These are phyloP conservation scores for Spodoptera picta DNA, from an alignment of 2,888 invertebrate species.

Conservation along the genomic window DNA sequence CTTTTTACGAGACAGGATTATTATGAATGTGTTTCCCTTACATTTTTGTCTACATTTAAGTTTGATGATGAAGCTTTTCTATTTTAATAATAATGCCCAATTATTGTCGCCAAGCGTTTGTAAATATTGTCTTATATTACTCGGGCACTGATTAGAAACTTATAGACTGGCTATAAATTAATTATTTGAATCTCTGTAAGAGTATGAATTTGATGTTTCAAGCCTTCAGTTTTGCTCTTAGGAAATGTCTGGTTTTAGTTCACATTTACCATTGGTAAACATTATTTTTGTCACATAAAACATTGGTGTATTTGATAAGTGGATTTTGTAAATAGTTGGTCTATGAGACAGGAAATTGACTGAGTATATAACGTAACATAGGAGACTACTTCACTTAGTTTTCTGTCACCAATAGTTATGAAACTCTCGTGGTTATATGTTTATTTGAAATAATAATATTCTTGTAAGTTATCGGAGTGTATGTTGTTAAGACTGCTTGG, in stretches of 20 bases:
- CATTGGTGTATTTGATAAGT: conserved; percentile 37
- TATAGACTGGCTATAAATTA: conserved; percentile 80
- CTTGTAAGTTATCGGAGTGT: conserved; percentile 42
- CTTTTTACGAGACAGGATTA: conserved; percentile 16
- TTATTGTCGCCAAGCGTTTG: conserved; percentile 78
- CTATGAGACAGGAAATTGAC: conserved; percentile 48
- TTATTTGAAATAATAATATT: conserved; percentile 37
- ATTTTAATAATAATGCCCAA: conserved; percentile 57
- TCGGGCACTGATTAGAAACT: conserved; percentile 77
- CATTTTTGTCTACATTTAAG: conserved; percentile 44
- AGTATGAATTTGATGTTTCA: conserved; percentile 62
- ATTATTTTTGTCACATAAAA: conserved; percentile 22
- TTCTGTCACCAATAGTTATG: conserved; percentile 24
- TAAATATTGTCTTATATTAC: conserved; percentile 67
- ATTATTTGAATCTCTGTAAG: conserved; percentile 83
- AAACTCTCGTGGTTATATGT: conserved; percentile 34
- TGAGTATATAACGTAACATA: conserved; percentile 36
- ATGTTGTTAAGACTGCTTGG: conserved; percentile 46
- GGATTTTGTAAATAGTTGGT: conserved; percentile 26
- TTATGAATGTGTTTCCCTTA: conserved; percentile 41
- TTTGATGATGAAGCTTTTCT: conserved; percentile 34
- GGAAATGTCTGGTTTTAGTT: conserved; percentile 42
- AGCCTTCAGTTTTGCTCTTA: conserved; percentile 37
- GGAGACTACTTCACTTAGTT: conserved; percentile 27
- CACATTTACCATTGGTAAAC: conserved; percentile 43